phyloP scores from a whole-genome alignment of 1,140 invertebrate species.

The Bombus superbus region DNA sequence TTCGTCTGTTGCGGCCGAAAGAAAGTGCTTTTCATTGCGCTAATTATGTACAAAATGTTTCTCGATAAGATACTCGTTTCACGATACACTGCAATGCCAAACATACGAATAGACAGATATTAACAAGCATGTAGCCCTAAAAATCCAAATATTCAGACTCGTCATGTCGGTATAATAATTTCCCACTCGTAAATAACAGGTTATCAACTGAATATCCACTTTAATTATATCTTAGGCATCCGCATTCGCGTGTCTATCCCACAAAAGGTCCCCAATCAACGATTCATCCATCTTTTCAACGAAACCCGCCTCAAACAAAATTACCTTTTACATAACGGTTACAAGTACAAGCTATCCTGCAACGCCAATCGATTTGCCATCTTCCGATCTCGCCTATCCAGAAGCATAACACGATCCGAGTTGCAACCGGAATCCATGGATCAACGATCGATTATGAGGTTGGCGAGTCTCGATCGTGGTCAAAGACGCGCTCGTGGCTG shows the following conservation, averaged over 20 bases:
- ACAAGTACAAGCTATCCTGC: no score
- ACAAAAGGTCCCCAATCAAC: background rate
- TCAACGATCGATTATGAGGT: no score
- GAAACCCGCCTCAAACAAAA: background rate
- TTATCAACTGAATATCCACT: background rate
- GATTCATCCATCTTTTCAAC: background rate
- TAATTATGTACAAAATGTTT: background rate
- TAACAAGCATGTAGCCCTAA: background rate
- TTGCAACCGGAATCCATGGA: no score
- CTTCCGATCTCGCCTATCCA: no score
- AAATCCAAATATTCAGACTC: background rate
- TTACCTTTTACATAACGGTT: background rate
- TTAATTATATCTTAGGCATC: background rate
- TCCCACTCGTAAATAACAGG: background rate
- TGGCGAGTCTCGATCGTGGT: no score
- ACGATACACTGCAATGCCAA: background rate
- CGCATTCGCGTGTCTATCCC: background rate
- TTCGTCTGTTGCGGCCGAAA: background rate
- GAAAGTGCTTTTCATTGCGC: background rate
- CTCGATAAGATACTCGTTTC: background rate
- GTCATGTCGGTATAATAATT: background rate
- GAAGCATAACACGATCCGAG: no score
- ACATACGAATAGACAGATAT: background rate
- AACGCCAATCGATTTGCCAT: no score
- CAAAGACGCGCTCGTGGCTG: no score